Conservation (phyloP, 2,888 invertebrate genomes). For the Conops quadrifasciatus region DNA sequence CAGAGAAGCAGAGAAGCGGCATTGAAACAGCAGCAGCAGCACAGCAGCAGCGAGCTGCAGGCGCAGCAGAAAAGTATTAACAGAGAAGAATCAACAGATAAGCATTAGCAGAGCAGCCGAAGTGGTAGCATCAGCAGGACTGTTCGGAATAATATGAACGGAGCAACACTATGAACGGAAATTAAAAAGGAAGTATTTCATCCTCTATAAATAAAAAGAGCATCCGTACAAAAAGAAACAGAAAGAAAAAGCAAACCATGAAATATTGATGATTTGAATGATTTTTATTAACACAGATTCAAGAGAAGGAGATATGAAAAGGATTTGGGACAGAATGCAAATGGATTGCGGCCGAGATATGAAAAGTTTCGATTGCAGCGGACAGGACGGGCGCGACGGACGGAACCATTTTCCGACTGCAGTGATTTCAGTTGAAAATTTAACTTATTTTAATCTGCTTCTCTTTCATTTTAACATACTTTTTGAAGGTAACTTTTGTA, state of each 20-base stretch:
- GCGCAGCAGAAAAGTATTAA: background rate
- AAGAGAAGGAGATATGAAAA: slow-evolving; percentile 8
- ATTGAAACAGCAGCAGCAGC: background rate
- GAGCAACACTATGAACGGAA: slow-evolving; percentile 2
- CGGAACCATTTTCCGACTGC: background rate
- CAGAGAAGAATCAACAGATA: background rate
- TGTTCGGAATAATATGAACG: background rate
- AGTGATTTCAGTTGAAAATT: background rate
- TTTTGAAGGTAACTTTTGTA: no score
- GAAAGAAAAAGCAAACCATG: background rate
- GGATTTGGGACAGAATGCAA: background rate
- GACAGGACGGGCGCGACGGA: no score
- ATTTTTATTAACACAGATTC: slow-evolving; percentile 18
- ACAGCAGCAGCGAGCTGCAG: background rate
- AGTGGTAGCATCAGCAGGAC: background rate
- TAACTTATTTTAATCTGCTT: no score
- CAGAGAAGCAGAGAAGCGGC: background rate
- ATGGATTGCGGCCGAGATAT: background rate
- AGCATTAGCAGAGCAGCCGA: background rate
- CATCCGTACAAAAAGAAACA: background rate
- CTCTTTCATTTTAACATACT: no score
- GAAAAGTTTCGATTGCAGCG: background rate
- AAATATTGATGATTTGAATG: slow-evolving; percentile 17
- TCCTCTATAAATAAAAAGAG: slow-evolving; percentile 2
- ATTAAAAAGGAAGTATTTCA: slow-evolving; percentile 15